Percentiles rank a stretch among this genome's conserved stretches.
phyloP scores from a whole-genome alignment of 2,888 invertebrate genomes.

The Pediacus dermestoides region DNA sequence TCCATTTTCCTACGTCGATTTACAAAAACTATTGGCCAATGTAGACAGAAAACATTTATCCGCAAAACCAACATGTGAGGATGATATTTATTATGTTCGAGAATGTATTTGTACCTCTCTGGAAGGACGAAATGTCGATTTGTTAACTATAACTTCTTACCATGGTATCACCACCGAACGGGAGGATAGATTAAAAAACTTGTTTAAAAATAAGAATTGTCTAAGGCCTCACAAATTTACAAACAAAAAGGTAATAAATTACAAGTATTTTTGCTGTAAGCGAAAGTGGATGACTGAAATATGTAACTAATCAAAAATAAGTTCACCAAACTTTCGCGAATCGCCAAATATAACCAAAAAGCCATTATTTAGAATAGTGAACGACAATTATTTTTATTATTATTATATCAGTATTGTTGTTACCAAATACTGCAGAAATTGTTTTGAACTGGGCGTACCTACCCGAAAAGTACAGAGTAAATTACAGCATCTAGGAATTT shows the following conservation, averaged over 20 bases:
- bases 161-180: conserved; percentile 69
- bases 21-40: conserved; percentile 67
- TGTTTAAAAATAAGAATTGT: conserved; percentile 67
- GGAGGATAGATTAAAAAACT: conserved; percentile 67
- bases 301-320: no score
- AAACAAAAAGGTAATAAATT: conserved; percentile 67
- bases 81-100: conserved; percentile 80
- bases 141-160: conserved; percentile 78
- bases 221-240: conserved; percentile 72
- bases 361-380: no score
- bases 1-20: conserved; percentile 81
- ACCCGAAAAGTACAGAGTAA: no score
- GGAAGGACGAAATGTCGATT: conserved; percentile 73
- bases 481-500: no score
- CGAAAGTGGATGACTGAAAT: no score
- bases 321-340: no score
- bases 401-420: no score
- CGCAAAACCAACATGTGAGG: conserved; percentile 45
- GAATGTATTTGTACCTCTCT: conserved; percentile 77
- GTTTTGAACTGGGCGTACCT: no score
- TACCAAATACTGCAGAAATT: no score
- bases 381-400: no score
- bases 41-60: conserved; percentile 63
- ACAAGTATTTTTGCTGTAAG: neutral
- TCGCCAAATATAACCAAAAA: no score